These are phyloP conservation scores for Drosophila merina DNA, from an alignment of 2,888 invertebrate species.

Conservation along the genomic window DNA sequence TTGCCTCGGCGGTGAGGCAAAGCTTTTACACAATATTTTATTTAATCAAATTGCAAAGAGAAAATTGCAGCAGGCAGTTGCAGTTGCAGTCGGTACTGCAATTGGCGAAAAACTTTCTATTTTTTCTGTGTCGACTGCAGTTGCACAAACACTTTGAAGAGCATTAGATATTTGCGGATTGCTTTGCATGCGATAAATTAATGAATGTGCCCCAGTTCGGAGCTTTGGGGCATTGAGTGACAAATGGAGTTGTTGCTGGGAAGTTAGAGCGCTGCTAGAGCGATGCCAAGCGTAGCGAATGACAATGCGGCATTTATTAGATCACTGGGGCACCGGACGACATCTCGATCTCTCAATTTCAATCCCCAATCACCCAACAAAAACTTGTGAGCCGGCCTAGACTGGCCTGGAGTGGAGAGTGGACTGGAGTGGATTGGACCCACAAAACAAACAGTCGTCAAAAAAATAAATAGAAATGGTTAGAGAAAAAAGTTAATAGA, in stretches of 20 bases:
- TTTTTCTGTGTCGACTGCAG: conserved; percentile 69
- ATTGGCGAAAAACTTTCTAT: conserved; percentile 74
- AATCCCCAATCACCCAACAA: conserved; percentile 44
- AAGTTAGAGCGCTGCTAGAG: not conserved
- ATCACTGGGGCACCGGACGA: conserved; percentile 44
- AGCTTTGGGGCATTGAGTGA: conserved; percentile 50
- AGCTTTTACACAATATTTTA: conserved; percentile 81
- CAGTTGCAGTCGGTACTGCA: conserved; percentile 25
- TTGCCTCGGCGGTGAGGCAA: conserved; percentile 18
- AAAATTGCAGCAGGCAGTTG: conserved; percentile 73
- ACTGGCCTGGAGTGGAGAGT: not conserved
- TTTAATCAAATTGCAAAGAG: conserved; percentile 80
- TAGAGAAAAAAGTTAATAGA: conserved; percentile 33
- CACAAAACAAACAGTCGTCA: conserved; percentile 4
- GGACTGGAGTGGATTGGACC: not conserved
- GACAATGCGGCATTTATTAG: conserved; percentile 50
- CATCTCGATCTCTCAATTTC: conserved; percentile 37
- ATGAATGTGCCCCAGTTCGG: conserved; percentile 64
- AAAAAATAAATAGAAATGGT: conserved; percentile 16
- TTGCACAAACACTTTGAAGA: conserved; percentile 31
- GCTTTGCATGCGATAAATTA: conserved; percentile 68
- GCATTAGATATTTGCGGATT: conserved; percentile 41
- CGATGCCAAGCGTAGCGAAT: conserved; percentile 30
- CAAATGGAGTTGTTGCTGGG: conserved; percentile 52
- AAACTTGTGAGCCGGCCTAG: not conserved